Base-by-base conservation (phyloP, 2,797 vertebrate genomes). In the Platyrinchus mystaceus region DNA sequence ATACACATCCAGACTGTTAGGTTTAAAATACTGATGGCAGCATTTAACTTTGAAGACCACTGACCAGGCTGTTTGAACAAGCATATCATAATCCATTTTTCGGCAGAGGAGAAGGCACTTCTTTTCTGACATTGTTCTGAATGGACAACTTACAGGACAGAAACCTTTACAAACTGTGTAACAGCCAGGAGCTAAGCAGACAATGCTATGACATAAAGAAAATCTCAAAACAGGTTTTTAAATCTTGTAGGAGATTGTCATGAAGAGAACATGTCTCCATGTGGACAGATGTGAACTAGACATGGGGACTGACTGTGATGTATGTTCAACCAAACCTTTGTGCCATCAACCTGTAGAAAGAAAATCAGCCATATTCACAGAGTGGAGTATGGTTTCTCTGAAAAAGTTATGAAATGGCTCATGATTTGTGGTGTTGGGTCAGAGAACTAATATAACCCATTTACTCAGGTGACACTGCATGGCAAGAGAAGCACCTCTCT, bases 191-290 rank as follows among this genome's bases (percentile, higher is more conserved):
- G 30, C 9, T 10, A 60, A 56, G n/a, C 21, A 58, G 63, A 15
- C 34, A 62, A 47, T 28, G 15, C 0, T 0, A 55, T 71, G 34
- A 47, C 34, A 49, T 2, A 49, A 6, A 66, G 19, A 85, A 82
- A 37, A 49, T 14, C 15, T 52, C 56, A 46, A 56, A 90, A 66
- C 9, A 68, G 44, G 8, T 52, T 46, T 60, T 4, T 12, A 68
- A 44, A 60, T 46, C n/a, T 36, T 11, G 2, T 5, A 73, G 39
- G 34, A 81, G 27, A 56, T 0, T 20, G 30, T 9, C 13, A 46
- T 47, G 50, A 85, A 74, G 21, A 69, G 8, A 46, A 58, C 6
- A 36, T 14, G 23, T 49, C 22, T 70, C 14, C 34, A 34, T 3
- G 24, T 27, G 17, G 15, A 75, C 15, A 63, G 47, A 58, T 4